Conservation (phyloP, 2,888 invertebrate species). For the Drosophila neotestacea region DNA sequence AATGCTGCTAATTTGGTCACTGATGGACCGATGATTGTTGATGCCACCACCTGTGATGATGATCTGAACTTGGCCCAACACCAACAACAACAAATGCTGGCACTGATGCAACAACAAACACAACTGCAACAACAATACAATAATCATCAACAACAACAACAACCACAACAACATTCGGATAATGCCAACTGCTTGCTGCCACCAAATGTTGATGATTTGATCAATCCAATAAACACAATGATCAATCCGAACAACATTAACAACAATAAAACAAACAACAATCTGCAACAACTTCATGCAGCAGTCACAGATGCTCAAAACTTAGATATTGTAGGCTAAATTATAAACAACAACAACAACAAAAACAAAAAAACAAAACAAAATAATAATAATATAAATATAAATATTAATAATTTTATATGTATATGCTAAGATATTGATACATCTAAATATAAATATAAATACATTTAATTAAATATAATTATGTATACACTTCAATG, state of each 20-base stretch:
- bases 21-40: conserved; percentile 43
- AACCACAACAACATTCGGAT: conserved; percentile 59
- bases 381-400: conserved; percentile 17
- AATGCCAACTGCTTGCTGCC: conserved; percentile 54
- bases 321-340: conserved; percentile 85
- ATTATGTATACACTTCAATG: conserved; percentile 38
- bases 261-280: conserved; percentile 53
- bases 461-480: conserved; percentile 22
- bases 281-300: conserved; percentile 63
- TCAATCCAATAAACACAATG: conserved; percentile 29
- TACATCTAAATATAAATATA: conserved; percentile 34
- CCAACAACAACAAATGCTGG: conserved; percentile 82
- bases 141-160: conserved; percentile 49
- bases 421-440: conserved; percentile 44
- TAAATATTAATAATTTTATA: conserved; percentile 34
- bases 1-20: conserved; percentile 68
- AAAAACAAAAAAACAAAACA: conserved; percentile 44
- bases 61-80: conserved; percentile 51
- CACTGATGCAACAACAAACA: conserved; percentile 81
- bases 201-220: conserved; percentile 45
- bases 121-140: conserved; percentile 82
- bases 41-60: conserved; percentile 15
- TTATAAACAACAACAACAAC: conserved; percentile 47
- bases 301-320: conserved; percentile 86
- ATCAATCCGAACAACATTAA: conserved; percentile 12